Percentiles rank a stretch among this genome's conserved stretches.
Evolutionary conservation across 1,140 invertebrate genomes (phyloP).

Genomic region (Ganaspis sp.): DNA sequence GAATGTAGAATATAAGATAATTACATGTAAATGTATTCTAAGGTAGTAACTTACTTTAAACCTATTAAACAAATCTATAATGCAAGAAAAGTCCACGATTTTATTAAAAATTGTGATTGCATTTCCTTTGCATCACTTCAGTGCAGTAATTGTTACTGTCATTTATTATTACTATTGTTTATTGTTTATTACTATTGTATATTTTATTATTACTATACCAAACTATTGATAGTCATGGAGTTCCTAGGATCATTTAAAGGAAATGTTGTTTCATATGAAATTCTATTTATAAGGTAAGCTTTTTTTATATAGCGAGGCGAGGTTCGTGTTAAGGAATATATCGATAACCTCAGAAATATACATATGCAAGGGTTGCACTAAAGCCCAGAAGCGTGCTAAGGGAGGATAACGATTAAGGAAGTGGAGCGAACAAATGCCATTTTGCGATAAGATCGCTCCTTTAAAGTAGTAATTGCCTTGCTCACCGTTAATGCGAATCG

Average conservation of each 20-base stretch:
- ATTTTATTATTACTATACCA: no score
- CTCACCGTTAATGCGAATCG: slow-evolving; percentile 21
- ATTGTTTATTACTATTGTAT: no score
- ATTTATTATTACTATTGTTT: no score
- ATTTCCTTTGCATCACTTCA: no score
- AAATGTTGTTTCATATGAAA: not conserved
- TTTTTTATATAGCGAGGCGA: not conserved
- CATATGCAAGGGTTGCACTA: slow-evolving; percentile 24
- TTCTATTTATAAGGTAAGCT: not conserved
- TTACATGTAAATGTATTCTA: not conserved
- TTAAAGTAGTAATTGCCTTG: slow-evolving; percentile 22
- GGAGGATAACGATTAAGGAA: slow-evolving; percentile 29
- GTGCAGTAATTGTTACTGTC: no score
- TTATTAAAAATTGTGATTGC: no score
- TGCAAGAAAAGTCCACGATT: no score
- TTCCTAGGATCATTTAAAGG: not conserved
- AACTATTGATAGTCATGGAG: no score
- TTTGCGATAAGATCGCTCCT: slow-evolving; percentile 26
- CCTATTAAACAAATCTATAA: not conserved
- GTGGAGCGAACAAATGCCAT: slow-evolving; percentile 31
- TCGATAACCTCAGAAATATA: slow-evolving; percentile 29
- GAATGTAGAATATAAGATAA: not conserved
- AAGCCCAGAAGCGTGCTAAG: slow-evolving; percentile 23
- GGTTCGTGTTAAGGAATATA: slow-evolving; percentile 26
- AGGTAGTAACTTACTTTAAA: not conserved